A percentile compares a stretch with the other conserved stretches of the same genome.
Conservation (phyloP, 2,797 vertebrate genomes). For the Yasuhikotakia modesta region DNA sequence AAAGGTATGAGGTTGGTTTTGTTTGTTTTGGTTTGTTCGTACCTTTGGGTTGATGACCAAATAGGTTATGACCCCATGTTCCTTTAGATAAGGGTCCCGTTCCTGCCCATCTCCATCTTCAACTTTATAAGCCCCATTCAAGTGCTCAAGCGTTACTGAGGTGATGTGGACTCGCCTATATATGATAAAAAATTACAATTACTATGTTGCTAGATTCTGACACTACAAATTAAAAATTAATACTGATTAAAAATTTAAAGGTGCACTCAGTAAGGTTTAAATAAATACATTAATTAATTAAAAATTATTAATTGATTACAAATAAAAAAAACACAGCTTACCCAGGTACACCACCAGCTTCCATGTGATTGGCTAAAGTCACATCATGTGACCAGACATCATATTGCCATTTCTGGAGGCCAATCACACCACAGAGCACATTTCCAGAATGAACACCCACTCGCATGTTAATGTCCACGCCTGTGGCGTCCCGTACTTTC, state of each 20-base stretch:
- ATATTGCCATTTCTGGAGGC: constrained; percentile 97
- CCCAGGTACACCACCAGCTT: constrained; percentile 96
- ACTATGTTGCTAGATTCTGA: too few species aligned
- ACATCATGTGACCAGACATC: constrained; percentile 99
- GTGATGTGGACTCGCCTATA: constrained; percentile 98
- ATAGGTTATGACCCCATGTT: constrained; percentile 90
- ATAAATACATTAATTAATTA: too few species aligned
- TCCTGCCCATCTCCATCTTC: constrained; percentile 89
- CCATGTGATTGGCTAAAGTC: constrained; percentile 98
- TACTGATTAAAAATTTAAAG: too few species aligned
- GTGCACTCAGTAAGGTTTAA: too few species aligned
- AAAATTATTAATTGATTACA: too few species aligned
- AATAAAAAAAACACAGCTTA: constrained; percentile 68
- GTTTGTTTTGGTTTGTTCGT: too few species aligned
- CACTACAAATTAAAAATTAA: too few species aligned
- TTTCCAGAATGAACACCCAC: constrained; percentile 97
- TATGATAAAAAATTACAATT: too few species aligned
- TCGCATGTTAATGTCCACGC: constrained; percentile 97
- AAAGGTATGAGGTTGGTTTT: too few species aligned
- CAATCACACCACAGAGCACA: constrained; percentile 95
- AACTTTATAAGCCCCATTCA: constrained; percentile 94
- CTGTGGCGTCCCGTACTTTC: constrained; percentile 94
- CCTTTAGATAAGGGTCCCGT: constrained; percentile 93
- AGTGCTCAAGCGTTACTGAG: constrained; percentile 91
- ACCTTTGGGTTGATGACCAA: constrained; percentile 99